Percentiles rank a stretch among this genome's conserved stretches.
phyloP scores from a whole-genome alignment of 2,113 vertebrate species.

The Corythoichthys haematopterus region DNA sequence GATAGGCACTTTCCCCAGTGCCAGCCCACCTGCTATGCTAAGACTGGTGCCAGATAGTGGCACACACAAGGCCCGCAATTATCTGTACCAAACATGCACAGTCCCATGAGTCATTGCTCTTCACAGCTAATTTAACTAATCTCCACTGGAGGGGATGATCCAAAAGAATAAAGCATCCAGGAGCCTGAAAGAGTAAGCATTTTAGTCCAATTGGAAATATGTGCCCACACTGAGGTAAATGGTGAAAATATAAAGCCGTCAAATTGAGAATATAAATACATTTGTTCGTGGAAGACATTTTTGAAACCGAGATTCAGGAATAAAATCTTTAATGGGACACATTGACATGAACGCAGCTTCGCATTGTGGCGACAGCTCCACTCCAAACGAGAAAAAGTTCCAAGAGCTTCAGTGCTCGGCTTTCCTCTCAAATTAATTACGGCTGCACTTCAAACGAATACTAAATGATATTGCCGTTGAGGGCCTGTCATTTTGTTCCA shows the following conservation, averaged over 20 bases:
- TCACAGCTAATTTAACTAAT: constrained; percentile 74
- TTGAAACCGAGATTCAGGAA: neutral
- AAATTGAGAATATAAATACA: neutral
- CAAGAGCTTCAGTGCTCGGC: constrained; percentile 10
- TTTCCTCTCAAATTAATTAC: constrained; percentile 14
- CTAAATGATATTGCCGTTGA: constrained; percentile 18
- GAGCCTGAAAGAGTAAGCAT: constrained; percentile 43
- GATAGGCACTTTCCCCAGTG: constrained; percentile 48
- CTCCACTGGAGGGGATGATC: constrained; percentile 61
- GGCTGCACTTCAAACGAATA: constrained; percentile 8
- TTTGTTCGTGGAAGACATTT: too few species aligned
- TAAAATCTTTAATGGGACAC: neutral
- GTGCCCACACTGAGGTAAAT: neutral
- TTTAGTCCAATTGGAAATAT: constrained; percentile 27
- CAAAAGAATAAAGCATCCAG: constrained; percentile 58
- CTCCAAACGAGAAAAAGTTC: constrained; percentile 3
- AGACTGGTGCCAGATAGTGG: constrained; percentile 49
- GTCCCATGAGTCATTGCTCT: constrained; percentile 64
- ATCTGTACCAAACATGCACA: constrained; percentile 64
- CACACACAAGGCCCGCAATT: constrained; percentile 54
- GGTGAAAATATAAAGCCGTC: neutral
- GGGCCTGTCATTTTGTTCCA: constrained; percentile 14
- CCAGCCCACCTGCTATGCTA: constrained; percentile 68
- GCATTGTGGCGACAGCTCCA: neutral
- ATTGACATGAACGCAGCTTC: neutral